Percentiles rank a stretch among this genome's conserved stretches.
phyloP scores from a whole-genome alignment of 2,888 invertebrate genomes.

The Drosophila mimetica region DNA sequence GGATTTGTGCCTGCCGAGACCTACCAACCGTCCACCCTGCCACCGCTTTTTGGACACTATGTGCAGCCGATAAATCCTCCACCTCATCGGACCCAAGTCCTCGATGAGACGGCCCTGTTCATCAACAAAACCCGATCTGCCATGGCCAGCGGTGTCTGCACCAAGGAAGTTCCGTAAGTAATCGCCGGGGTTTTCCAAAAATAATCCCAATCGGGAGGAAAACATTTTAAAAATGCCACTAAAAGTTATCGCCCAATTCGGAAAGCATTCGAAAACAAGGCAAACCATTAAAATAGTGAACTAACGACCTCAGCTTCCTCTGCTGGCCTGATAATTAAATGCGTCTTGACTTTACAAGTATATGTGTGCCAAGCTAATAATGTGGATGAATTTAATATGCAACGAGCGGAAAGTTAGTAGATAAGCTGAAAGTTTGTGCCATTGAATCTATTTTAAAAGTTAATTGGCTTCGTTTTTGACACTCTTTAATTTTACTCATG shows the following conservation, averaged over 20 bases:
- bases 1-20: slow-evolving; percentile 68
- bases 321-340: slow-evolving; percentile 63
- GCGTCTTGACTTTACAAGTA: slow-evolving; percentile 46
- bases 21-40: slow-evolving; percentile 60
- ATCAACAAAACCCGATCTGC: slow-evolving; percentile 82
- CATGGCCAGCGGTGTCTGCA: slow-evolving; percentile 83
- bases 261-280: slow-evolving; percentile 46
- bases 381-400: slow-evolving; percentile 11
- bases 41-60: slow-evolving; percentile 49
- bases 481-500: too few relatives aligned
- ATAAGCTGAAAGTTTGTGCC: neutral
- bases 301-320: slow-evolving; percentile 73
- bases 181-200: slow-evolving; percentile 26
- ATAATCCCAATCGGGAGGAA: neutral
- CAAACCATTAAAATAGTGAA: slow-evolving; percentile 54
- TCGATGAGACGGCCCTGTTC: slow-evolving; percentile 82
- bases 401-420: neutral
- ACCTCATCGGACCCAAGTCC: slow-evolving; percentile 46
- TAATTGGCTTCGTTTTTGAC: neutral
- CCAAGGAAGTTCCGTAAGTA: slow-evolving; percentile 84
- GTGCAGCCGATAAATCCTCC: slow-evolving; percentile 82
- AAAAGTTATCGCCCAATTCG: slow-evolving; percentile 43
- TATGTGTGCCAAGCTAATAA: slow-evolving; percentile 14
- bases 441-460: neutral
- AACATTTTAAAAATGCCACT: slow-evolving; percentile 5